phyloP scores from a whole-genome alignment of 2,113 vertebrate genomes.

The Brienomyrus longianalis region DNA sequence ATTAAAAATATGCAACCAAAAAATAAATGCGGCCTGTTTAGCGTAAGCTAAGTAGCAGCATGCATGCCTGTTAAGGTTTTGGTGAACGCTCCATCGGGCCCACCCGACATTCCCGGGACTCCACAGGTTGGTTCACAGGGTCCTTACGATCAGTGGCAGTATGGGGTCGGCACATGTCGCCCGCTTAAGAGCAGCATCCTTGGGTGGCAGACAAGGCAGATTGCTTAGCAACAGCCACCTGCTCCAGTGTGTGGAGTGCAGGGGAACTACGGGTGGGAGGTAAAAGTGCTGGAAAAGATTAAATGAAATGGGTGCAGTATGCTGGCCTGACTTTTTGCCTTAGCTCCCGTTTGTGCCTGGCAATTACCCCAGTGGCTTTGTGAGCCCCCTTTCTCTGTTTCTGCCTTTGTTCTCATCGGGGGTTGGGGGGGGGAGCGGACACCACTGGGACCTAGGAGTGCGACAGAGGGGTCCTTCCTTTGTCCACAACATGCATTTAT shows the following conservation, averaged over 20 bases:
- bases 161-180: not conserved
- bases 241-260: not conserved
- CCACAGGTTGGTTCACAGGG: not conserved
- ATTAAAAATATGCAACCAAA: not conserved
- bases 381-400: not conserved
- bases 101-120: not conserved
- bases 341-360: not conserved
- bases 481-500: not conserved
- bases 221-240: constrained; percentile 13
- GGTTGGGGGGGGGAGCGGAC: not conserved
- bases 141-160: too few species aligned
- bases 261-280: constrained; percentile 6
- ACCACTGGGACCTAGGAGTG: not conserved
- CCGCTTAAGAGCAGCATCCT: constrained; percentile 4
- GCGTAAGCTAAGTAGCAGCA: not conserved
- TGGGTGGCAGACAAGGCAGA: not conserved
- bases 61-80: not conserved
- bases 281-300: not conserved
- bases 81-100: not conserved
- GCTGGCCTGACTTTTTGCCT: constrained; percentile 1
- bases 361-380: not conserved
- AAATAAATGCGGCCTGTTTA: not conserved
- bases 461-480: not conserved
- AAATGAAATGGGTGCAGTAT: not conserved
- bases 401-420: not conserved